Evolutionary conservation across 1,140 invertebrate species (phyloP), one percentile per base, ranked within the genome.

Genomic region (Pseudomyrmex concolor): DNA sequence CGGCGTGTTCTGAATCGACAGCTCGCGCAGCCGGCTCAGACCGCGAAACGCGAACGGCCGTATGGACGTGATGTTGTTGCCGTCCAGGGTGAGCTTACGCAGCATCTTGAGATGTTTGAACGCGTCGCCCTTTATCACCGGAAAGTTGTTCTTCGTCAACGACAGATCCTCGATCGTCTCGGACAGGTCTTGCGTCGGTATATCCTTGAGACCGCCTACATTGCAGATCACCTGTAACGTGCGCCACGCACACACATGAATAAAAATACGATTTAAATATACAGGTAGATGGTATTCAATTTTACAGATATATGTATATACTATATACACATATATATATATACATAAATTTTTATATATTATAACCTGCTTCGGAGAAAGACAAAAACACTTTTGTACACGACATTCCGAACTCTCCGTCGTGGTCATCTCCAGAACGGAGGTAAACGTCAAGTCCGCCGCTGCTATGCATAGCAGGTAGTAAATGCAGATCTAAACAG

Each of bases 41-140:
- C 97, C 97, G 13, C 97, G 95, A 91, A 98, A 98, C 25, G 97
- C 97, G 91, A 98, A 97, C 19, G 97, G 96, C 84, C 96, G 96
- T 86, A 98, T 97, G 7, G 95, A 94, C 1, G 96, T 95, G 63
- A 98, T 97, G 91, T 97, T 97, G 92, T 97, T 98, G 72, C 96
- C 96, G 92, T 98, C 97, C 64, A 98, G 94, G 1, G 95, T 96
- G 15, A 98, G 95, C 78, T 97, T 97, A 50, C 96, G 95, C 13
- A 98, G 92, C 9, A 95, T 95, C 8, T 96, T 95, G 59, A 97
- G 93, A 2, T 96, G 96, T 9, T 95, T 95, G 89, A 98, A 98
- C 1, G 97, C 97, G 90, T 98, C 97, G 62, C 96, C 96, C 88
- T 96, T 96, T 84, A 98, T 96, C 59, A 96, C 93, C 15, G 96